Evolutionary conservation across 2,797 vertebrate genomes (phyloP).

Genomic region (Malurus leucopterus): DNA sequence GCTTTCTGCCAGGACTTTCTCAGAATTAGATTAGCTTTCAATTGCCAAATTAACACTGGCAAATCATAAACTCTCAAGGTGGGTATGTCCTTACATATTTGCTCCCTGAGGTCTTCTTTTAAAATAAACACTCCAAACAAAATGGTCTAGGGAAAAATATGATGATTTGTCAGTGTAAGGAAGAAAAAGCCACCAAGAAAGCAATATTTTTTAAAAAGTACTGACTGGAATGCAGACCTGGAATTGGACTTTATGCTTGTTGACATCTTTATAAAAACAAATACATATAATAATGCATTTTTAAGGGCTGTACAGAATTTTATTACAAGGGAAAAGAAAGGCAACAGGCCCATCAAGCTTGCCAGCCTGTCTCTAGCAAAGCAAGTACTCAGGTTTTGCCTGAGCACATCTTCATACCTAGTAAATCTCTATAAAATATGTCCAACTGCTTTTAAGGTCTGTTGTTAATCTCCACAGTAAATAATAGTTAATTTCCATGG

Average conservation of each 20-base stretch:
- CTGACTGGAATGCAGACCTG: not conserved
- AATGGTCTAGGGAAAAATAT: not conserved
- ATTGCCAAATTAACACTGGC: not conserved
- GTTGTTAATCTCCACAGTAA: not conserved
- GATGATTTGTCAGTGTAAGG: not conserved
- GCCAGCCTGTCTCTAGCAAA: not conserved
- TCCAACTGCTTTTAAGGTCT: not conserved
- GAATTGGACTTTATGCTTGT: not conserved
- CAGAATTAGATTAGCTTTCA: not conserved
- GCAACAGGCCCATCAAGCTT: not conserved
- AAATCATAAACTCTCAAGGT: not conserved
- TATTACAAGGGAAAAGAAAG: not conserved
- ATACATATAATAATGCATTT: not conserved
- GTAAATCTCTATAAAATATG: not conserved
- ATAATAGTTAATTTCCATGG: not conserved
- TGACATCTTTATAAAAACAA: not conserved
- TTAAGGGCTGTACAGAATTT: not conserved
- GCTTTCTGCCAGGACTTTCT: not conserved
- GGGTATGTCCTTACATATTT: not conserved
- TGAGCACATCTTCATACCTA: not conserved
- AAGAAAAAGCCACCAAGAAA: not conserved
- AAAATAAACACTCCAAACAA: not conserved
- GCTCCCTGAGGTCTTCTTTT: not conserved
- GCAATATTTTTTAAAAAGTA: not conserved
- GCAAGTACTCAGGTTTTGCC: not conserved